phyloP scores from a whole-genome alignment of 2,888 invertebrate species.

The Epinotia demarniana region DNA sequence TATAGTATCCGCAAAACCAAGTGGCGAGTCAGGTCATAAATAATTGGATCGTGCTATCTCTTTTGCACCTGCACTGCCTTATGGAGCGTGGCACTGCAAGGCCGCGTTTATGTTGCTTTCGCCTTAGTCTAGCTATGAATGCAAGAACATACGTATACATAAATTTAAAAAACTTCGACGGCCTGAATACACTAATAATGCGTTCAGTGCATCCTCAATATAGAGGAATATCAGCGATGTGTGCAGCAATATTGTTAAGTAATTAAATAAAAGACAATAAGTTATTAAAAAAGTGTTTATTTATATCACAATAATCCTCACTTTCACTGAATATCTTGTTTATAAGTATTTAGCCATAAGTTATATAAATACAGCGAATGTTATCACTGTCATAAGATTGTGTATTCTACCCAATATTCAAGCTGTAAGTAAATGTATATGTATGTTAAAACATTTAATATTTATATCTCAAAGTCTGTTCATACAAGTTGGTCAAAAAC shows the following conservation, averaged over 20 bases:
- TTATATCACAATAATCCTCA: conserved; percentile 64
- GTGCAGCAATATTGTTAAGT: not conserved
- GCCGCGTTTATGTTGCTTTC: no score
- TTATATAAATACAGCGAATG: not conserved
- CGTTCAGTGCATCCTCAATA: not conserved
- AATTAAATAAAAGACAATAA: conserved; percentile 35
- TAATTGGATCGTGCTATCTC: no score
- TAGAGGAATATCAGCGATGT: not conserved
- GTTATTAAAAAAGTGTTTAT: conserved; percentile 56
- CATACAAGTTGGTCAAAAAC: not conserved
- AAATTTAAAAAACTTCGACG: no score
- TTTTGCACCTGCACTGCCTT: no score
- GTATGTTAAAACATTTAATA: not conserved
- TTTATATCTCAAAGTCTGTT: not conserved
- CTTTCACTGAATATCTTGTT: conserved; percentile 49
- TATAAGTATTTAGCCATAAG: not conserved
- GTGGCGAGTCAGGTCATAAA: no score
- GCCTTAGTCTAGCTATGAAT: no score
- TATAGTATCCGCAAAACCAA: no score
- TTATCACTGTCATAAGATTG: not conserved
- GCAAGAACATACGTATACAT: no score
- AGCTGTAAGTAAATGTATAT: not conserved
- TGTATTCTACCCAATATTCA: not conserved
- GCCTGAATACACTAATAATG: no score
- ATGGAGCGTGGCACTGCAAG: no score